phyloP scores from a whole-genome alignment of 2,797 vertebrate genomes.

The Myotis planiceps region DNA sequence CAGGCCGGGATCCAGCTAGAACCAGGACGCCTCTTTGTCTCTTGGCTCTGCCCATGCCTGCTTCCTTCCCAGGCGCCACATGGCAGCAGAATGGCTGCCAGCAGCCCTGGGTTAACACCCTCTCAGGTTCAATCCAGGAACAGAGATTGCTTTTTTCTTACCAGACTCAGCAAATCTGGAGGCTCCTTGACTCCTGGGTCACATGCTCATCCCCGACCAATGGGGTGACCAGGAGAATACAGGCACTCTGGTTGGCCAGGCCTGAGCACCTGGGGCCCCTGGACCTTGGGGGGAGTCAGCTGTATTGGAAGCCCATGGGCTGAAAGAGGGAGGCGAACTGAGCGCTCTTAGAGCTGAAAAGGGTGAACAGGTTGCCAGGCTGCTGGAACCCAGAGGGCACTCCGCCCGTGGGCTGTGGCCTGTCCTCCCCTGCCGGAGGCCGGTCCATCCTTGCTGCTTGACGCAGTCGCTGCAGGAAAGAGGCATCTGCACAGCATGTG shows the following conservation, averaged over 20 bases:
- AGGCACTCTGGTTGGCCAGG: background rate
- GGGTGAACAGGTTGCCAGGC: no score
- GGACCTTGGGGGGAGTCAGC: background rate
- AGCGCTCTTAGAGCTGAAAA: background rate
- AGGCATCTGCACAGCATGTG: no score
- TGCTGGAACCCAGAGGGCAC: background rate
- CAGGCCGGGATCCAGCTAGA: background rate
- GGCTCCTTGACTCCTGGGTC: background rate
- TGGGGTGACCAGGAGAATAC: background rate
- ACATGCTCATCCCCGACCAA: background rate
- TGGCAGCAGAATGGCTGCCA: background rate
- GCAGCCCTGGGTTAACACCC: background rate
- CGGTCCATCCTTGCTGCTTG: no score
- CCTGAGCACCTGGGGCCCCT: background rate
- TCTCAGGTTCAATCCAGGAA: background rate
- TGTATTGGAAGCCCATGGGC: accelerated
- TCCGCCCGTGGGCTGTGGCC: background rate
- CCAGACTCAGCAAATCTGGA: background rate
- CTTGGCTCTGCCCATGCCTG: background rate
- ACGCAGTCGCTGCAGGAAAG: no score
- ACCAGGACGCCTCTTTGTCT: background rate
- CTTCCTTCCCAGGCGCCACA: background rate
- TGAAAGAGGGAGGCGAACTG: background rate
- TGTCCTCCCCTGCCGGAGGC: background rate
- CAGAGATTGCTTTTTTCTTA: background rate